Percentiles rank a stretch among this genome's conserved stretches.
Evolutionary conservation across 2,888 invertebrate species (phyloP).

Genomic region (Patella pellucida): DNA sequence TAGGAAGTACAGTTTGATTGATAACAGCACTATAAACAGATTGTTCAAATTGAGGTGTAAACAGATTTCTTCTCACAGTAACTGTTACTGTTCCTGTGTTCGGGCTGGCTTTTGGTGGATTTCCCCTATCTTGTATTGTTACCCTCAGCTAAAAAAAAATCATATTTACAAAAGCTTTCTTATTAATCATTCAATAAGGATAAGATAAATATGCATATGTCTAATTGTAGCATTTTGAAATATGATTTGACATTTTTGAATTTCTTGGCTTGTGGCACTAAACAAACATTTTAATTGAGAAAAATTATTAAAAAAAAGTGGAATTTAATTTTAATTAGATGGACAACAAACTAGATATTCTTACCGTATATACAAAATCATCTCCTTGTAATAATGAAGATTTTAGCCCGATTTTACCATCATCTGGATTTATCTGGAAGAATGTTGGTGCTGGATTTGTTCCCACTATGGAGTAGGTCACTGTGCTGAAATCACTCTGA

Average conservation of each 20-base stretch:
- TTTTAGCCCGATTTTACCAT: constrained; percentile 44
- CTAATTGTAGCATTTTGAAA: no score
- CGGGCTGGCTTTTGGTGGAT: constrained; percentile 38
- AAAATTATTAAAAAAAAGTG: no score
- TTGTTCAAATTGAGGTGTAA: constrained; percentile 48
- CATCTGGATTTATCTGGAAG: constrained; percentile 51
- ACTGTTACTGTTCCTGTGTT: constrained; percentile 48
- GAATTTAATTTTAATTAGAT: no score
- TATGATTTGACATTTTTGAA: no score
- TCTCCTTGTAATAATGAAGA: neutral
- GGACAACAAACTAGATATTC: no score
- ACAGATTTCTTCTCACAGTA: constrained; percentile 54
- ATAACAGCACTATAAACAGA: constrained; percentile 35
- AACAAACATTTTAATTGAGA: no score
- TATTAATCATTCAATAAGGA: no score
- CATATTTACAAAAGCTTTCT: no score
- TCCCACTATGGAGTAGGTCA: constrained; percentile 54
- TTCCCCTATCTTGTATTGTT: constrained; percentile 55
- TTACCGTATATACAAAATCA: neutral
- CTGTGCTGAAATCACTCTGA: constrained; percentile 56
- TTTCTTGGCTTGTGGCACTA: no score
- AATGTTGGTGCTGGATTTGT: constrained; percentile 35
- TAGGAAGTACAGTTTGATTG: constrained; percentile 30
- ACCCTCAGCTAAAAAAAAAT: constrained; percentile 50
- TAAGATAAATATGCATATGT: no score